A percentile compares a stretch with the other conserved stretches of the same genome.
phyloP scores from a whole-genome alignment of 37 sponge, comb jelly and placozoan species.

The Eunapius fragilis region DNA sequence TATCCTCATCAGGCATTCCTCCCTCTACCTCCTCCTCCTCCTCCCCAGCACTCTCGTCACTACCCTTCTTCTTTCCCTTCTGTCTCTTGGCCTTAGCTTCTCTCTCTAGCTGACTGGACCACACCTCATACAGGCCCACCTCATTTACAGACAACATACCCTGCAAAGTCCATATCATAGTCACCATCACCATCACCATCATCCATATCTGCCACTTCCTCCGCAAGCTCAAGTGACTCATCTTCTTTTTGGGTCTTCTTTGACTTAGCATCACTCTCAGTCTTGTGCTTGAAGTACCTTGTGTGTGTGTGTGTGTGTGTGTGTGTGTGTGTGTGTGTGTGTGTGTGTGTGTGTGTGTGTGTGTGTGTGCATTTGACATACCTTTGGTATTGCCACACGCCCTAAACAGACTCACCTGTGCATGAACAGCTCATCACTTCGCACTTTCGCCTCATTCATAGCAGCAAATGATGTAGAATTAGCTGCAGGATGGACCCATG shows the following conservation, averaged over 20 bases:
- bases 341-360: background rate
- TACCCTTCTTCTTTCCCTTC: background rate
- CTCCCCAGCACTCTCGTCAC: background rate
- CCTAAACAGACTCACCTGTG: slow-evolving; percentile 56
- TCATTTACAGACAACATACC: background rate
- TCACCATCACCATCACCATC: slow-evolving; percentile 11
- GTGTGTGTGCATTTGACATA: background rate
- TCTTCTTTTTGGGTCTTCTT: slow-evolving; percentile 20
- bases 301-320: background rate
- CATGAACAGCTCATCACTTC: slow-evolving; percentile 87
- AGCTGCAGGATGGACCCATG: slow-evolving; percentile 38
- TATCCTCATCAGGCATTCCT: background rate
- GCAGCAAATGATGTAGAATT: slow-evolving; percentile 68
- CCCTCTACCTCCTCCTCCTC: slow-evolving; percentile 16
- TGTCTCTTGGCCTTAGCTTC: background rate
- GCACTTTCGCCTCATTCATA: slow-evolving; percentile 68
- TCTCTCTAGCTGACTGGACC: background rate
- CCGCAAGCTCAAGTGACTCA: no score
- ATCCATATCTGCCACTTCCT: background rate
- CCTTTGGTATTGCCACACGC: background rate
- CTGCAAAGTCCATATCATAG: slow-evolving; percentile 42
- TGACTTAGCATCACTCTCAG: slow-evolving; percentile 3
- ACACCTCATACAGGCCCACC: background rate
- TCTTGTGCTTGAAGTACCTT: slow-evolving; percentile 28
- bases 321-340: background rate